Conservation (phyloP, 2,888 invertebrate genomes). For the Tetragonisca angustula region DNA sequence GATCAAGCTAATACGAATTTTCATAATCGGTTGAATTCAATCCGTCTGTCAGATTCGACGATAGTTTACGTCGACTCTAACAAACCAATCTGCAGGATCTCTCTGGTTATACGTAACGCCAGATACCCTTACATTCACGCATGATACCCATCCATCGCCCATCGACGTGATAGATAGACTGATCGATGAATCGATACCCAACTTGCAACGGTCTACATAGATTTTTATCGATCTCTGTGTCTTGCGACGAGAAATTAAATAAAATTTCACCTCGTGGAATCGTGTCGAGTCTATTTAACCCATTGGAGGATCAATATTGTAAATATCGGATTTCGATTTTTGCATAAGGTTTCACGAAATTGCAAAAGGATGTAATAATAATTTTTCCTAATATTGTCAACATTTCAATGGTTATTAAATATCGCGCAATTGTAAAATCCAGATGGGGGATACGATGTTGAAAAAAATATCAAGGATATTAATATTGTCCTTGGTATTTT, state of each 20-base stretch:
- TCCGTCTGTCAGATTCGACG: conserved; percentile 1
- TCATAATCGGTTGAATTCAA: background rate
- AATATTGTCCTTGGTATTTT: too few relatives aligned
- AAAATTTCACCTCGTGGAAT: background rate
- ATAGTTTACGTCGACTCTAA: background rate
- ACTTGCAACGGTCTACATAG: background rate
- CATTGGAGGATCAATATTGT: too few relatives aligned
- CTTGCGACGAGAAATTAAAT: background rate
- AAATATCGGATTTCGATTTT: too few relatives aligned
- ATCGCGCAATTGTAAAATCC: too few relatives aligned
- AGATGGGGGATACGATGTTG: too few relatives aligned
- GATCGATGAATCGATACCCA: background rate
- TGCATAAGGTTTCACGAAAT: too few relatives aligned
- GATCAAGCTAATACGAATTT: background rate
- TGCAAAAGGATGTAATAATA: too few relatives aligned
- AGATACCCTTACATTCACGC: background rate
- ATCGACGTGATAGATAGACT: background rate
- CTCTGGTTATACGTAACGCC: background rate
- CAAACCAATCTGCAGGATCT: background rate
- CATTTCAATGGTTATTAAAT: too few relatives aligned
- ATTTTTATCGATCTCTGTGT: background rate
- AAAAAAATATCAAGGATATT: too few relatives aligned
- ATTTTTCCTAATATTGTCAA: too few relatives aligned
- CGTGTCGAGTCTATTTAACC: too few relatives aligned
- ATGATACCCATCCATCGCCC: background rate